Evolutionary conservation across 2,888 invertebrate genomes (phyloP).

Genomic region (Andrena flavipes): DNA sequence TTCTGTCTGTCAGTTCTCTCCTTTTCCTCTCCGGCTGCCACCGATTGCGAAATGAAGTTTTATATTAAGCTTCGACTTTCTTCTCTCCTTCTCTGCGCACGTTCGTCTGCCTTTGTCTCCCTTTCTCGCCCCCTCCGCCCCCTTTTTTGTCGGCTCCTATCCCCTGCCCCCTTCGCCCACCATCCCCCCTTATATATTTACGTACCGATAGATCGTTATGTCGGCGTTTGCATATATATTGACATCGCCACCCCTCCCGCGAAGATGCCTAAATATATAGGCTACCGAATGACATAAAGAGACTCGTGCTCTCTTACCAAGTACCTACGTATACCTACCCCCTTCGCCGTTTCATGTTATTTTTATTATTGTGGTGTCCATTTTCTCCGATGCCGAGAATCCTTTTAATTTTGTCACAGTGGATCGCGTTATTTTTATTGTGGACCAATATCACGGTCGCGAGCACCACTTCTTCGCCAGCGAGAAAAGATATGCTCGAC

Average conservation of each 20-base stretch:
- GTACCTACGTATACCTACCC: not conserved
- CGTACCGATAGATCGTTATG: slow-evolving; percentile 84
- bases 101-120: slow-evolving; percentile 34
- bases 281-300: slow-evolving; percentile 53
- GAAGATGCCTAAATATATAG: slow-evolving; percentile 68
- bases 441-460: not conserved
- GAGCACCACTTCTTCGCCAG: not conserved
- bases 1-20: slow-evolving; percentile 77
- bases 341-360: slow-evolving; percentile 14
- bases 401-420: not conserved
- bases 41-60: slow-evolving; percentile 85
- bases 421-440: too few relatives aligned
- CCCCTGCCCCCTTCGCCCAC: slow-evolving; percentile 51
- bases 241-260: slow-evolving; percentile 78
- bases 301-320: slow-evolving; percentile 32
- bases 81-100: slow-evolving; percentile 39
- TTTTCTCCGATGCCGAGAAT: too few relatives aligned
- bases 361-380: too few relatives aligned
- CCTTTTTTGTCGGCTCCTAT: slow-evolving; percentile 67
- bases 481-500: not conserved
- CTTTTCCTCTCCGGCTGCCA: slow-evolving; percentile 71
- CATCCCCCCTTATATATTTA: slow-evolving; percentile 79
- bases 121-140: slow-evolving; percentile 31
- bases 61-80: slow-evolving; percentile 82
- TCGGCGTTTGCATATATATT: slow-evolving; percentile 84